Evolutionary conservation across 2,113 vertebrate species (phyloP).

Genomic region (Actenoides lindsayi): DNA sequence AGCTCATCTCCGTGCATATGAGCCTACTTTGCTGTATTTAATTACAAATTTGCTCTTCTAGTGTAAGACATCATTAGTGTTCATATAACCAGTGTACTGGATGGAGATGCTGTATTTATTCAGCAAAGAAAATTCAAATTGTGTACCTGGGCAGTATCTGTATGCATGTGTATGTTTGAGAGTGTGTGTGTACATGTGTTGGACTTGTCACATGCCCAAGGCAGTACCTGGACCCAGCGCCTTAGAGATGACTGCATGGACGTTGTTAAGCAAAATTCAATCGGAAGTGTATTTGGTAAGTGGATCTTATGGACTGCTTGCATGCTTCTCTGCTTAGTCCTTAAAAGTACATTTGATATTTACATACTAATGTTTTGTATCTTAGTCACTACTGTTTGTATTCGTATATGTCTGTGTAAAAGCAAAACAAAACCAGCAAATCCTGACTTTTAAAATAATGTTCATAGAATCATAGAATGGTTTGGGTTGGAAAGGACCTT

Average conservation of each 20-base stretch:
- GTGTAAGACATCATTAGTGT: not conserved
- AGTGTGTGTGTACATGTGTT: not conserved
- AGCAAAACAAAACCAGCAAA: not conserved
- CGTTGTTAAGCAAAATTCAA: not conserved
- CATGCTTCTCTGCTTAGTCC: not conserved
- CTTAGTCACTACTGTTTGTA: not conserved
- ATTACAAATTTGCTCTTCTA: not conserved
- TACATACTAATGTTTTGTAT: not conserved
- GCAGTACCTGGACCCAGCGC: rapidly evolving
- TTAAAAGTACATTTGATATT: not conserved
- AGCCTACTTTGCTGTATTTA: not conserved
- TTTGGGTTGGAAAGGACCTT: no score
- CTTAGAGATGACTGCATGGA: not conserved
- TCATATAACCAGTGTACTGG: not conserved
- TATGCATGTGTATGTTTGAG: not conserved
- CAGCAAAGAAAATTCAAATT: not conserved
- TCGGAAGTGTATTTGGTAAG: not conserved
- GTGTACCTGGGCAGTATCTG: not conserved
- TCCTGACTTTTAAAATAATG: not conserved
- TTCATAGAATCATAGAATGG: not conserved
- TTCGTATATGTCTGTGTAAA: not conserved
- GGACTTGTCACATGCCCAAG: not conserved
- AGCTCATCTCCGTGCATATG: not conserved
- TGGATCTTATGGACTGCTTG: not conserved
- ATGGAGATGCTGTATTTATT: not conserved